Conservation (phyloP, 2,797 vertebrate species). For the Clarias fuscus region DNA sequence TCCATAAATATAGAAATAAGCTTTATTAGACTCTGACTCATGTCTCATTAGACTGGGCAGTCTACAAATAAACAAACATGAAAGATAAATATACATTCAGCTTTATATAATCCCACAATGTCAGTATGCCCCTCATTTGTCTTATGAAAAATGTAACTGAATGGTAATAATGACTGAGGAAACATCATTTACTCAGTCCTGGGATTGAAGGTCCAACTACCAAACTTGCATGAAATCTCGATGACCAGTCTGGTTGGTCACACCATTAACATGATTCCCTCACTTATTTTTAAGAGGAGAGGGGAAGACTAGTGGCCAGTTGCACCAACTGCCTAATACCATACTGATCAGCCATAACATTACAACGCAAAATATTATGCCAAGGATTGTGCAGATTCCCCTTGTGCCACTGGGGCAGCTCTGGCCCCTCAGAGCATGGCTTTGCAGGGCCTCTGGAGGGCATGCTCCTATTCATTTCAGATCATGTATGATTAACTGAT, state of each 20-base stretch:
- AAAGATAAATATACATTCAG: conserved; percentile 5
- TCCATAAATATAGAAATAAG: conserved; percentile 4
- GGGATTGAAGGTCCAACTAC: background rate
- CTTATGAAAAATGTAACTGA: background rate
- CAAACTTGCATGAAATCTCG: conserved; percentile 3
- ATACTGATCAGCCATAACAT: too few species aligned
- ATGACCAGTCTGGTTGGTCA: background rate
- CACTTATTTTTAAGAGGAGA: background rate
- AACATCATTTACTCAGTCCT: background rate
- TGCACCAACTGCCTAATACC: background rate
- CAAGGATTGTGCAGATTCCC: too few species aligned
- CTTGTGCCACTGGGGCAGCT: too few species aligned
- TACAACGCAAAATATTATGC: too few species aligned
- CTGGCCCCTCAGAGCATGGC: too few species aligned
- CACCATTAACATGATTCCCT: background rate
- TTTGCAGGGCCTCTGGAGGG: too few species aligned
- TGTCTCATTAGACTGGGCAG: conserved; percentile 14
- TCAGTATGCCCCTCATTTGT: conserved; percentile 12
- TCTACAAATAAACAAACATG: conserved; percentile 20
- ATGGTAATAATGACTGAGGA: background rate
- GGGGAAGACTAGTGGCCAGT: background rate
- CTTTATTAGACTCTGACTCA: conserved; percentile 10
- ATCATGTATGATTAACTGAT: background rate
- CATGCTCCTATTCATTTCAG: background rate
- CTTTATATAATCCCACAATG: conserved; percentile 5